Conservation (phyloP, 2,113 vertebrate species). For the Grammatotria lemairii region DNA sequence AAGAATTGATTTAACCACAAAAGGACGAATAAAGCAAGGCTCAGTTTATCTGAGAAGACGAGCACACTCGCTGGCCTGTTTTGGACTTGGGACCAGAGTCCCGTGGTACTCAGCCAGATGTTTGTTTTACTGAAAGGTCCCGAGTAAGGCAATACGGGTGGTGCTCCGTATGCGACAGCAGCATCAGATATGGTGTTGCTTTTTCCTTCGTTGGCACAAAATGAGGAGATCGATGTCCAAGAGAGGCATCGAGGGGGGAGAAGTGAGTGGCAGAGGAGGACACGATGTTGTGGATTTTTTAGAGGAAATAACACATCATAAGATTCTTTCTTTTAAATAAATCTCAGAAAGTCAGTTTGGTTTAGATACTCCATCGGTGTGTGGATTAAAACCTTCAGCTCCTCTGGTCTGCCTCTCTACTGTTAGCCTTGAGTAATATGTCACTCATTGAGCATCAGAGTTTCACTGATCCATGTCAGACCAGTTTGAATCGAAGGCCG, state of each 20-base stretch:
- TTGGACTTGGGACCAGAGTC: neutral
- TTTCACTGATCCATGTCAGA: neutral
- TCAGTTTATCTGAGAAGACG: neutral
- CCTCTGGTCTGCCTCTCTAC: neutral
- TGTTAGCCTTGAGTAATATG: neutral
- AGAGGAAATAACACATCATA: neutral
- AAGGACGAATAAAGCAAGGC: neutral
- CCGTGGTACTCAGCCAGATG: neutral
- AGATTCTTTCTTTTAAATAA: neutral
- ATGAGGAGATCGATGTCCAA: neutral
- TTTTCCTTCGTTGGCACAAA: neutral
- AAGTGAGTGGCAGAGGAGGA: neutral
- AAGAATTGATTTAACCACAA: neutral
- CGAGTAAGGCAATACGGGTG: neutral
- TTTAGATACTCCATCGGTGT: neutral
- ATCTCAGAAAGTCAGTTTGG: neutral
- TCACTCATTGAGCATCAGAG: neutral
- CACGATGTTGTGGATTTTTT: neutral
- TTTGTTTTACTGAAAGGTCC: neutral
- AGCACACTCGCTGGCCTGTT: neutral
- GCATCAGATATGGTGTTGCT: neutral
- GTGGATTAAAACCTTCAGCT: neutral
- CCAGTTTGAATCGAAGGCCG: neutral
- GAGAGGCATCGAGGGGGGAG: neutral
- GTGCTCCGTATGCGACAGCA: fast-evolving